Base-by-base conservation (phyloP, 2,797 vertebrate genomes). In the Sebastes matsubarae region DNA sequence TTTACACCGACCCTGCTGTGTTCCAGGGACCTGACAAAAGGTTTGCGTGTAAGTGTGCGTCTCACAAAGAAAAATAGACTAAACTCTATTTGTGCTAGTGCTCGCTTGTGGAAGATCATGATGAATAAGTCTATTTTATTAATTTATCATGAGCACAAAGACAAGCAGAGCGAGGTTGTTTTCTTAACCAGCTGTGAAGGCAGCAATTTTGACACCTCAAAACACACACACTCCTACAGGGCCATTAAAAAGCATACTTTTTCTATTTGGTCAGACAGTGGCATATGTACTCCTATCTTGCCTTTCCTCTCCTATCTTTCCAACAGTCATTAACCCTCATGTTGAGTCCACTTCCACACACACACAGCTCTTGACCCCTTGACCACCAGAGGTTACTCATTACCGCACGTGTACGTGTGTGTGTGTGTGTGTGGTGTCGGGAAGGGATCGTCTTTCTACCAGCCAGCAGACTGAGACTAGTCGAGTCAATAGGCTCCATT, bases 321-420 rank as follows among this genome's bases (percentile, higher is more conserved):
- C 68, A 74, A 20, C 72, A 91, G 87, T 93, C 89, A 93, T 94
- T 93, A 94, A 93, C 91, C 86, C 78, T 82, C 74, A 75, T 86
- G 87, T 81, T 85, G 77, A 84, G 88, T 91, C 91, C 91, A 90
- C 91, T 92, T 84, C 57, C 74, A 91, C 80, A 86, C 87, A 88
- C 34, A 88, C 55, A 22, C 18, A 74, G 87, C 86, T 91, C 88
- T 87, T 92, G 88, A 92, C 91, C 91, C 74, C 54, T 75, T 93
- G 81, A 88, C 89, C 90, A 80, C 65, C 36, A 68, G 68, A 79
- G 87, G 89, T 95, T 93, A 94, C 83, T 92, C 89, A 94, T 94
- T 94, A 93, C 80, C 60, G 13, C 72, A 42, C 8, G 18, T 69
- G 42, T 71, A 60, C 82, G 46, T 82, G 30, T 75, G 77, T 70